A percentile compares a stretch with the other conserved stretches of the same genome.
These are phyloP conservation scores for Bovichtus variegatus DNA, from an alignment of 2,797 vertebrate genomes.

Conservation along the genomic window DNA sequence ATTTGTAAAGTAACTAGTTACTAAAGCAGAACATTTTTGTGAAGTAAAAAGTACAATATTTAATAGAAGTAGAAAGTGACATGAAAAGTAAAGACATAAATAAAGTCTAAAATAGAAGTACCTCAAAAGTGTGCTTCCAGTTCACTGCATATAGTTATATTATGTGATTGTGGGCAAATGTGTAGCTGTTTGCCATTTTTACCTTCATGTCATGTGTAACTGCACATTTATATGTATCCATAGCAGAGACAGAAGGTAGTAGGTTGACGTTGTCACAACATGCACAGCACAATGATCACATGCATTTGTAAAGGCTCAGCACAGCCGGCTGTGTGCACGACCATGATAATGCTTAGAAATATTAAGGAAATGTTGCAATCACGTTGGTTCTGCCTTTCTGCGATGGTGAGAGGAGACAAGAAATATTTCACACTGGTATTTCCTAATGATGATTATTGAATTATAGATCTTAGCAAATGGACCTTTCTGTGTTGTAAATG, in stretches of 20 bases:
- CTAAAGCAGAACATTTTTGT: not conserved
- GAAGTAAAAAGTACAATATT: not conserved
- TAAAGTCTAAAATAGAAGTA: too few species aligned
- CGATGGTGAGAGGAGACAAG: not conserved
- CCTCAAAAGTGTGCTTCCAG: not conserved
- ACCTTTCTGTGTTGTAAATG: not conserved
- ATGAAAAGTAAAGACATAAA: too few species aligned
- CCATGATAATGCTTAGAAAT: not conserved
- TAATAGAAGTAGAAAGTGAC: not conserved
- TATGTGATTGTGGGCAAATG: not conserved
- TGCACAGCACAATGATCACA: not conserved
- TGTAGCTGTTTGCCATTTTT: not conserved
- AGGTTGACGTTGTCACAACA: not conserved
- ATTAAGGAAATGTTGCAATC: conserved; percentile 6
- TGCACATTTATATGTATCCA: not conserved
- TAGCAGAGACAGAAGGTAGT: too few species aligned
- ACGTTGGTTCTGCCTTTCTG: not conserved
- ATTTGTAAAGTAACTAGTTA: not conserved
- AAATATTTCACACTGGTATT: not conserved
- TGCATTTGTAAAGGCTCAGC: not conserved
- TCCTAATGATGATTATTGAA: not conserved
- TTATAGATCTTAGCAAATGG: not conserved
- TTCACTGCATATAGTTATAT: not conserved
- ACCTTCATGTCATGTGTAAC: not conserved
- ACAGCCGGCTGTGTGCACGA: not conserved